A percentile compares a stretch with the other conserved stretches of the same genome.
These are phyloP conservation scores for Physella acuta DNA, from an alignment of 1,140 invertebrate species.

Conservation along the genomic window DNA sequence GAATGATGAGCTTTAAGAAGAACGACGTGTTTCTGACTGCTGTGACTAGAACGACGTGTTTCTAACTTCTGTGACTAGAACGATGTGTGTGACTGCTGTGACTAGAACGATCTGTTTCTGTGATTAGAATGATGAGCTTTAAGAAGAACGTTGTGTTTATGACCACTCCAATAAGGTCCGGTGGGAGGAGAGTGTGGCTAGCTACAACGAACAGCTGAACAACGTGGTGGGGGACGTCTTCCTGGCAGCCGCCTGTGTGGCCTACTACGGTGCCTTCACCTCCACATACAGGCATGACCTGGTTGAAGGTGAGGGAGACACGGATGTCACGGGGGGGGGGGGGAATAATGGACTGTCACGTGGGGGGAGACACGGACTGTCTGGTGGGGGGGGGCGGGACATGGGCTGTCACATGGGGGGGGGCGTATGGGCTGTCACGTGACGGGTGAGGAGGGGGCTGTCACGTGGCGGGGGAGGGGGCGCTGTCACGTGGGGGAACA, in stretches of 20 bases:
- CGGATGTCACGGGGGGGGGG: too few relatives aligned
- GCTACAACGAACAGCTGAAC: not conserved
- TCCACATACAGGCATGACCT: slow-evolving; percentile 74
- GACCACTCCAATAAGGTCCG: too few relatives aligned
- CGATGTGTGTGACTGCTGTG: not conserved
- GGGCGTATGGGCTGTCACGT: too few relatives aligned
- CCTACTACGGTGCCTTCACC: slow-evolving; percentile 81
- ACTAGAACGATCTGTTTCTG: too few relatives aligned
- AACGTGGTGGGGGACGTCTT: slow-evolving; percentile 64
- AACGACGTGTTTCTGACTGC: not conserved
- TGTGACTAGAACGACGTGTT: not conserved
- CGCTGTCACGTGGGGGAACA: too few relatives aligned
- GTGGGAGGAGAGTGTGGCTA: slow-evolving; percentile 73
- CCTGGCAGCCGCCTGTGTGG: slow-evolving; percentile 77
- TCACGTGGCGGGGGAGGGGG: too few relatives aligned
- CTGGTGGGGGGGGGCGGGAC: slow-evolving; percentile 60
- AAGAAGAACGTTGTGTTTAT: too few relatives aligned
- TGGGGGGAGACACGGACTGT: slow-evolving; percentile 58
- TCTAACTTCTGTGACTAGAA: not conserved
- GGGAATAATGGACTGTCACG: not conserved
- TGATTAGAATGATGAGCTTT: too few relatives aligned
- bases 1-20: too few relatives aligned
- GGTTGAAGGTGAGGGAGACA: too few relatives aligned
- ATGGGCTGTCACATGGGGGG: too few relatives aligned
- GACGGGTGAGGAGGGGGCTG: too few relatives aligned